A percentile compares a stretch with the other conserved stretches of the same genome.
Evolutionary conservation across 2,888 invertebrate species (phyloP).

Genomic region (Amphimallon solstitiale): DNA sequence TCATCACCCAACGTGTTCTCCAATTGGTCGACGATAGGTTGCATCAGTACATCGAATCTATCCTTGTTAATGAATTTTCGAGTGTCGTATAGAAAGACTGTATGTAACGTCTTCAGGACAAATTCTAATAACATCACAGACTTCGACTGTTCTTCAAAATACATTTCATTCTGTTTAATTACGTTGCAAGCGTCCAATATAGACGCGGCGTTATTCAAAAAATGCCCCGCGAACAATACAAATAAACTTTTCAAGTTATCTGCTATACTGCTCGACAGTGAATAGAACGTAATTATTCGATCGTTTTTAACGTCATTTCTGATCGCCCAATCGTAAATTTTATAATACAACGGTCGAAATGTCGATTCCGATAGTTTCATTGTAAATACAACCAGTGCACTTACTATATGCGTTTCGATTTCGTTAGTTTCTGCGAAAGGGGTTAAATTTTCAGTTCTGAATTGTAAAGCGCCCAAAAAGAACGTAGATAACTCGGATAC

Average conservation of each 20-base stretch:
- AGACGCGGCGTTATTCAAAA: constrained; percentile 82
- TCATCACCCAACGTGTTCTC: constrained; percentile 79
- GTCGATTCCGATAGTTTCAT: constrained; percentile 89
- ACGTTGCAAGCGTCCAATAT: constrained; percentile 77
- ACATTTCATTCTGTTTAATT: constrained; percentile 66
- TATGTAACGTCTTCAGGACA: constrained; percentile 78
- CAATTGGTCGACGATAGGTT: constrained; percentile 88
- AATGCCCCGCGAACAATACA: constrained; percentile 88
- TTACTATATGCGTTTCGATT: constrained; percentile 80
- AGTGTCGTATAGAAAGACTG: constrained; percentile 84
- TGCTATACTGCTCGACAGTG: constrained; percentile 81
- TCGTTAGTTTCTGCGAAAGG: constrained; percentile 64
- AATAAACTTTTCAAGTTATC: constrained; percentile 87
- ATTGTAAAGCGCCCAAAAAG: constrained; percentile 77
- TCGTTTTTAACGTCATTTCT: constrained; percentile 70
- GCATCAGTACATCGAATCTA: constrained; percentile 84
- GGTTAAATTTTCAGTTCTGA: constrained; percentile 68
- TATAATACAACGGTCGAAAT: constrained; percentile 89
- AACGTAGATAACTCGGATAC: constrained; percentile 77
- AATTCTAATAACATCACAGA: constrained; percentile 74
- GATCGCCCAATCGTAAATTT: constrained; percentile 88
- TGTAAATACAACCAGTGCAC: constrained; percentile 81
- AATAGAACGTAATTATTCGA: constrained; percentile 83
- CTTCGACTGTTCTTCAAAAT: constrained; percentile 67
- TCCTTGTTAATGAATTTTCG: constrained; percentile 87